These are phyloP conservation scores for Gonioctena quinquepunctata DNA, from an alignment of 1,140 invertebrate genomes.

Conservation along the genomic window DNA sequence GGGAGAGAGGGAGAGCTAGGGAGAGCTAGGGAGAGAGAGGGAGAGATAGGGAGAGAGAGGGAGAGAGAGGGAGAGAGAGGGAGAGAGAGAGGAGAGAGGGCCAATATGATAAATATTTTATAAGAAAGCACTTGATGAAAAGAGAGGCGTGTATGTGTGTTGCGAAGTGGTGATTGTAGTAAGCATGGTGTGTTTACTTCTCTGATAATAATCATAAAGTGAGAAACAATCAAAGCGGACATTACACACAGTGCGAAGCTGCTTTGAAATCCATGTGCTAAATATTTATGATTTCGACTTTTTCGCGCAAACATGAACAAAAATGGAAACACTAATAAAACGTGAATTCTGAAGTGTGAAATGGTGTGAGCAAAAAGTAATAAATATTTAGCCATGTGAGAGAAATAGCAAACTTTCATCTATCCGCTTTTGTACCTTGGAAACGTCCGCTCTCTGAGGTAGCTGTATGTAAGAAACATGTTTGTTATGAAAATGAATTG, in stretches of 20 bases:
- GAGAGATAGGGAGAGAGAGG: too few relatives aligned
- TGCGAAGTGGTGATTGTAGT: too few relatives aligned
- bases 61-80: too few relatives aligned
- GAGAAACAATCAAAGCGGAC: slow-evolving; percentile 44
- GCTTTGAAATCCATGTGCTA: not conserved
- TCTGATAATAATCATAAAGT: not conserved
- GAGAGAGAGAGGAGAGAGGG: too few relatives aligned
- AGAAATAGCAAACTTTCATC: not conserved
- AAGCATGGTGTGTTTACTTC: slow-evolving; percentile 7
- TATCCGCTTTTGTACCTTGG: slow-evolving; percentile 72
- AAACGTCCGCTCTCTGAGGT: slow-evolving; percentile 86
- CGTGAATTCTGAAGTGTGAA: too few relatives aligned
- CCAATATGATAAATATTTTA: too few relatives aligned
- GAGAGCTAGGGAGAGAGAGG: too few relatives aligned
- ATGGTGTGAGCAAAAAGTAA: too few relatives aligned
- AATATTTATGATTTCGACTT: not conserved
- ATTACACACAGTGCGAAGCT: slow-evolving; percentile 39
- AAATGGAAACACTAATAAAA: too few relatives aligned
- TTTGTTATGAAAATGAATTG: not conserved
- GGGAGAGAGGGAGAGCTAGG: too few relatives aligned
- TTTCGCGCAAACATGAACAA: slow-evolving; percentile 12
- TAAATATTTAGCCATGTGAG: slow-evolving; percentile 1
- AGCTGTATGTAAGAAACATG: slow-evolving; percentile 63
- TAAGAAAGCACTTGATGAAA: too few relatives aligned
- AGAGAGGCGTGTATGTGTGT: too few relatives aligned